Base-by-base conservation (phyloP, 2,888 invertebrate genomes). In the Dexiosoma caninum region DNA sequence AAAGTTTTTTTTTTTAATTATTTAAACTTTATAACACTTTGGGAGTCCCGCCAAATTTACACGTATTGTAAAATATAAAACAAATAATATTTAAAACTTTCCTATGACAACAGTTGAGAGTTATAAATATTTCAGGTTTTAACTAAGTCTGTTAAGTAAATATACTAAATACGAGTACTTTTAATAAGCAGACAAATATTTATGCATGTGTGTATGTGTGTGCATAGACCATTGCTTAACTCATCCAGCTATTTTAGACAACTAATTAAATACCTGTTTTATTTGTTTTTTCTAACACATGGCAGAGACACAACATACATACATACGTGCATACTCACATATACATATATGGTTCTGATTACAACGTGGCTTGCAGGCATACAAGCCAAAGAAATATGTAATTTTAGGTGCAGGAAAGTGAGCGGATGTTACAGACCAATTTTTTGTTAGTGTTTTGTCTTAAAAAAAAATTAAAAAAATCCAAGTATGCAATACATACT, bases 391-490 rank as follows among this genome's bases (percentile, higher is more conserved):
- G 16, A 40, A 2, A 16, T 59, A 10, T 70, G 8, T 40, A 5
- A 21, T n/a, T n/a, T n/a, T n/a, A n/a, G n/a, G n/a, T n/a, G 14
- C 14, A 49, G 16, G 12, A n/a, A 51, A 40, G 51, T 23, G 12
- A 14, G 12, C 51, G 37, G 46, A 49, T 59, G 49, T 59, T 21
- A 30, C 7, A 23, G 1, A 40, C 7, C 2, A 7, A 49, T 30
- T 19, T 64, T 14, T 27, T 27, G 14, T 42, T 21, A 21, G 32
- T 51, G 51, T 30, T 35, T 49, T 14, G n/a, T 59, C 23, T 19
- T 30, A 2, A 66, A 74, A 74, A 57, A 74, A 74, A 49, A 57
- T 49, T 49, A 75, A 37, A 75, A 19, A 64, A 74, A 19, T 23
- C 42, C 46, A 40, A 32, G 7, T 37, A 57, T 75, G 66, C 59